Base-by-base conservation (phyloP, 2,888 invertebrate genomes). In the Acanthoscelides obtectus region DNA sequence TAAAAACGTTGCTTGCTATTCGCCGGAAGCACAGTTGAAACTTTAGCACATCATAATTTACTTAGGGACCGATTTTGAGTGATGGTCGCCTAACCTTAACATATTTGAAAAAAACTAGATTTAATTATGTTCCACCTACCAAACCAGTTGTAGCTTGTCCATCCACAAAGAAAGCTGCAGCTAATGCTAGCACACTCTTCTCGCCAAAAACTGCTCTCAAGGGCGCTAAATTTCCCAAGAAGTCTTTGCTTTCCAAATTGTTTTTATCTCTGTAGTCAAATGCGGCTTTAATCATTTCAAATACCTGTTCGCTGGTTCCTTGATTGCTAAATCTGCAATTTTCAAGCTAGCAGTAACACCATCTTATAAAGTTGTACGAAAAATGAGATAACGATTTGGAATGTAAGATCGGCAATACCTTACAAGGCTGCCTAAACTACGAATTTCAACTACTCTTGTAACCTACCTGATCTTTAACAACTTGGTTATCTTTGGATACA, bases 71-170 rank as follows among this genome's bases (percentile, higher is more conserved):
- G n/a, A n/a, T n/a, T n/a, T n/a, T n/a, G n/a, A n/a, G n/a, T n/a
- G n/a, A n/a, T n/a, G n/a, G n/a, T n/a, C n/a, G n/a, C n/a, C n/a
- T n/a, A n/a, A n/a, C n/a, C n/a, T n/a, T n/a, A n/a, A n/a, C n/a
- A n/a, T n/a, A n/a, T n/a, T n/a, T n/a, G n/a, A n/a, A n/a, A n/a
- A n/a, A n/a, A n/a, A n/a, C n/a, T n/a, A n/a, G n/a, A n/a, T n/a
- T n/a, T n/a, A n/a, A n/a, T n/a, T n/a, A n/a, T n/a, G n/a, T 12
- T 45, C 45, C 17, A 45, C 45, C 45, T 45, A 45, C 45, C 45
- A 86, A 84, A 6, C 86, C 83, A 2, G 87, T 88, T 0, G 88
- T 88, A 79, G 88, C 89, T 71, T 86, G 88, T 0, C 89, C 89
- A 22, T 88, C 89, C 0, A 83, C 72, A 72, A 87, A 88, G 76